Evolutionary conservation across 2,888 invertebrate species (phyloP), one percentile per base, ranked within the genome.

Genomic region (Malachius bipustulatus): DNA sequence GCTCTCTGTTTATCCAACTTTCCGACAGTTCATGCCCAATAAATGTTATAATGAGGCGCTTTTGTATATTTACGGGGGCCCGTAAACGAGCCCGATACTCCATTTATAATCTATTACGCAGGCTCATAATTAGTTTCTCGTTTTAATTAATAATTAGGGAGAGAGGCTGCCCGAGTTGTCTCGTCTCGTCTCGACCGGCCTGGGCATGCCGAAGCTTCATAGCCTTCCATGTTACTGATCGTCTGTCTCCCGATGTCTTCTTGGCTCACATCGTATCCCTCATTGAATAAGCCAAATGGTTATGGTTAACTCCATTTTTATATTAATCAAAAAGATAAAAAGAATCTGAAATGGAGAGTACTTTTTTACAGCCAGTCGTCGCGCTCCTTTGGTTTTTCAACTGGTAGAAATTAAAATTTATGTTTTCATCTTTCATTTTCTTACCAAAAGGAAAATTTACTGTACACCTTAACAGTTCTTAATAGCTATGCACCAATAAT

Each of bases 81-180:
- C 45, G 50, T 50, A 51, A 52, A 50, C 52, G 51, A 49, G 51
- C 46, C 55, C 52, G 51, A 55, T 55, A 55, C 54, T 51, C 51
- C 55, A 52, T 57, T 56, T 54, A 56, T 57, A 52, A 55, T 56
- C 55, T 57, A 55, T 56, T 56, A 54, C 54, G 54, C 54, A 52
- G 53, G 45, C 53, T 55, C 55, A 50, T 58, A 60, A 60, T 59
- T 59, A 60, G 60, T 59, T 57, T 57, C 56, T 55, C 55, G 53
- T 59, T 59, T 59, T 59, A 59, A 60, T 59, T 60, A 60, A 52
- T 59, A 59, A 59, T 59, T 58, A 58, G 56, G 52, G 50, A 51
- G 50, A 55, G 52, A 47, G 50, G 49, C 50, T 44, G 47, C 46
- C 47, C 51, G 53, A 51, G 51, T 50, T 49, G 44, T 45, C 51